Base-by-base conservation (phyloP, 2,113 vertebrate genomes). In the Hemiscyllium ocellatum region DNA sequence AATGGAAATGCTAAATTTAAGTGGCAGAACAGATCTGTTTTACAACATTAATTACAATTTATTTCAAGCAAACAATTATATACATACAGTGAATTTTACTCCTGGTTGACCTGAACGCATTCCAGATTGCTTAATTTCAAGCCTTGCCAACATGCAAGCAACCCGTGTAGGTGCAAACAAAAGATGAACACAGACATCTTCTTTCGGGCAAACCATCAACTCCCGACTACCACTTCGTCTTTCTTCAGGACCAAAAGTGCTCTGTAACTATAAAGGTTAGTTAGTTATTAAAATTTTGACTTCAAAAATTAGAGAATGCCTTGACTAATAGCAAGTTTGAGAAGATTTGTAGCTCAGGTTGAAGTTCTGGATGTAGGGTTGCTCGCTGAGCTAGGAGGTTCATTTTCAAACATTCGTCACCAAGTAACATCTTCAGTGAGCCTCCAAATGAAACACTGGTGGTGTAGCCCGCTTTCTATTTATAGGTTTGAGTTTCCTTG, bases 61-160 rank as follows among this genome's bases (percentile, higher is more conserved):
- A 24, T 76, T 94, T 24, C 13, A 50, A 94, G 37, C 33, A 68
- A 50, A 1, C 26, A 52, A 33, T 47, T 15, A 33, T n/a, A 50
- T 96, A 96, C 98, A 98, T 97, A 99, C 99, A 93, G 98, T 99
- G 96, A 99, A 99, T 96, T 99, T 99, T 96, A 99, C 96, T 95
- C 98, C 99, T 80, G 98, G 98, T 94, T 98, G 98, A 85, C 97
- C 97, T 52, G 98, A 97, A 15, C 95, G 97, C 95, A 98, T 97
- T 72, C 98, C 98, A 96, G 98, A 98, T 95, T 99, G 98, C 96
- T 99, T 99, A 96, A 99, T 99, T 97, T 99, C 99, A 96, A 99
- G 97, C 96, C 99, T 99, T 96, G 99, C 98, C 97, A 98, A 97
- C 98, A 98, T 99, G 97, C 97, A 99, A 56, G 99, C 98, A 96